phyloP scores from a whole-genome alignment of 2,797 vertebrate genomes.

The Anguilla pacifica region DNA sequence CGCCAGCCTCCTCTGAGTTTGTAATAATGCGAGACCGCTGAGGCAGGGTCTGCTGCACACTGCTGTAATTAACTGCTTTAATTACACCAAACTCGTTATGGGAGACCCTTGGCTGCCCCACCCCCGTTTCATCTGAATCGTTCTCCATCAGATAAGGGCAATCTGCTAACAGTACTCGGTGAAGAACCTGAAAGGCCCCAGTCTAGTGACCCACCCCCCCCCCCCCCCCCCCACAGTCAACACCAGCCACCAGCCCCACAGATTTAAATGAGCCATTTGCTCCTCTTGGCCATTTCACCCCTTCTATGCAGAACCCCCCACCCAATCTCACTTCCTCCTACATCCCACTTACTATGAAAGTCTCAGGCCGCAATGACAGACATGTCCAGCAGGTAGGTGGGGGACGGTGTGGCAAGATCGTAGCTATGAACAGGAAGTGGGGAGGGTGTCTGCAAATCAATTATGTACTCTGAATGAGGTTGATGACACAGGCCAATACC shows the following conservation, averaged over 20 bases:
- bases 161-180: constrained; percentile 24
- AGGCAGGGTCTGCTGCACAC: constrained; percentile 46
- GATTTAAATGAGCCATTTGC: constrained; percentile 76
- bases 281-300: constrained; percentile 51
- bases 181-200: constrained; percentile 44
- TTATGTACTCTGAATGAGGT: not conserved
- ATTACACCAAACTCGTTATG: constrained; percentile 67
- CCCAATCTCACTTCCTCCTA: constrained; percentile 53
- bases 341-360: constrained; percentile 35
- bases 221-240: constrained; percentile 9
- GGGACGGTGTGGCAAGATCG: constrained; percentile 45
- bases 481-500: not conserved
- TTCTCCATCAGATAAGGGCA: constrained; percentile 68
- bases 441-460: constrained; percentile 20
- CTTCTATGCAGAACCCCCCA: constrained; percentile 29
- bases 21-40: constrained; percentile 5
- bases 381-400: constrained; percentile 63
- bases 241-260: constrained; percentile 67
- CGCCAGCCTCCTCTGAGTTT: not conserved
- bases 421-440: constrained; percentile 9
- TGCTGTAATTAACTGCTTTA: constrained; percentile 68
- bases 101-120: constrained; percentile 37
- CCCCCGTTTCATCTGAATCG: constrained; percentile 62
- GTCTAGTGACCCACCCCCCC: constrained; percentile 42
- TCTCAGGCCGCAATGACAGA: constrained; percentile 24